Conservation (phyloP, 2,888 invertebrate species). For the Tupiocoris notatus region DNA sequence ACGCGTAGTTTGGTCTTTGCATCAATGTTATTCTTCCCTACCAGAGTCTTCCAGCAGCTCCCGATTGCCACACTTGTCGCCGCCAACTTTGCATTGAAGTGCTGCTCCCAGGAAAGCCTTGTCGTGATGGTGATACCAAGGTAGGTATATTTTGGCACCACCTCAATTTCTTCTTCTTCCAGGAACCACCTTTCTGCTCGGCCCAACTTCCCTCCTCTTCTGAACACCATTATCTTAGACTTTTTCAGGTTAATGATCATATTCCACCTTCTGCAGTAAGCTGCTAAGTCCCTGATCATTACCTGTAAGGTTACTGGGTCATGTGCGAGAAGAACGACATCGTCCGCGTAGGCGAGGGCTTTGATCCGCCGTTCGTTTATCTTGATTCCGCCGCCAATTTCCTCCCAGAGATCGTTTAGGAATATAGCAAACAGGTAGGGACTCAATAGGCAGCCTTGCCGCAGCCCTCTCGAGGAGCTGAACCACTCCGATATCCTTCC, state of each 20-base stretch:
- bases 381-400: conserved; percentile 18
- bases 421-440: conserved; percentile 31
- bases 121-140: not conserved
- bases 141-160: not conserved
- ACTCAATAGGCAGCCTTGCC: conserved; percentile 24
- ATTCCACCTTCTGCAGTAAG: conserved; percentile 42
- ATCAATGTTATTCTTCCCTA: not conserved
- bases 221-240: conserved; percentile 42
- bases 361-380: conserved; percentile 24
- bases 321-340: conserved; percentile 29
- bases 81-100: not conserved
- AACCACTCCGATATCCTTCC: conserved; percentile 4
- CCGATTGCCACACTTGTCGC: not conserved
- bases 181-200: not conserved
- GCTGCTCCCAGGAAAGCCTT: not conserved
- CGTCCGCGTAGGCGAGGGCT: conserved; percentile 34
- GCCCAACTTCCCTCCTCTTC: conserved; percentile 25
- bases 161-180: not conserved
- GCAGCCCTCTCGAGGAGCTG: not conserved
- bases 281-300: conserved; percentile 34
- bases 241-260: conserved; percentile 29
- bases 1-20: not conserved
- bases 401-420: conserved; percentile 21
- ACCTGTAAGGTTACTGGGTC: conserved; percentile 23
- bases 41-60: not conserved